phyloP scores from a whole-genome alignment of 2,888 invertebrate genomes.

The Athetis lepigone region DNA sequence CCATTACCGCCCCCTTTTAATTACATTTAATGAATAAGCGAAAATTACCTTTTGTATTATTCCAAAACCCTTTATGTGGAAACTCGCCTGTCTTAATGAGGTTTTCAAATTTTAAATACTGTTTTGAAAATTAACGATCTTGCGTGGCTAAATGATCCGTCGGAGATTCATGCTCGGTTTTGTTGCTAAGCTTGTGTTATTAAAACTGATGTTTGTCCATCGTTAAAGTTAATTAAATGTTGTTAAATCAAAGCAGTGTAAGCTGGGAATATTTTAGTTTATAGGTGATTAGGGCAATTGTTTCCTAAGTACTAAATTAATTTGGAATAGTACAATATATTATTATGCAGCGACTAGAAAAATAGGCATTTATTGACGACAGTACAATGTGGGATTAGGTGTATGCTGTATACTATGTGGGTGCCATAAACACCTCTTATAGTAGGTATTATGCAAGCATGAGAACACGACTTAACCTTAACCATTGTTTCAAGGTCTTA shows the following conservation, averaged over 20 bases:
- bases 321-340: too few species aligned
- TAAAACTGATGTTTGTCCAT: background rate
- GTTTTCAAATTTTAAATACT: slow-evolving; percentile 86
- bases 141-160: slow-evolving; percentile 39
- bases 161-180: slow-evolving; percentile 14
- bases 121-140: slow-evolving; percentile 86
- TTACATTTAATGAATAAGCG: slow-evolving; percentile 89
- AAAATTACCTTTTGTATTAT: slow-evolving; percentile 89
- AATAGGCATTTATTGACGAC: too few species aligned
- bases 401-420: too few species aligned
- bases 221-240: background rate
- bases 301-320: background rate
- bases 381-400: too few species aligned
- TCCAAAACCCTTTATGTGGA: slow-evolving; percentile 82
- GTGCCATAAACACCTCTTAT: too few species aligned
- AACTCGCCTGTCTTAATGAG: slow-evolving; percentile 87
- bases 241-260: background rate
- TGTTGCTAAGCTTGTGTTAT: slow-evolving; percentile 19
- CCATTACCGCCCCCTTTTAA: slow-evolving; percentile 85
- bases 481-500: too few species aligned
- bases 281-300: background rate
- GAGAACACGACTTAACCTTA: too few species aligned
- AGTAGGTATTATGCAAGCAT: too few species aligned
- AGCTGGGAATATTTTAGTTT: too few species aligned
- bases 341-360: too few species aligned